These are phyloP conservation scores for Thysanoteuthis rhombus DNA, from an alignment of 2,888 invertebrate genomes.

Conservation along the genomic window DNA sequence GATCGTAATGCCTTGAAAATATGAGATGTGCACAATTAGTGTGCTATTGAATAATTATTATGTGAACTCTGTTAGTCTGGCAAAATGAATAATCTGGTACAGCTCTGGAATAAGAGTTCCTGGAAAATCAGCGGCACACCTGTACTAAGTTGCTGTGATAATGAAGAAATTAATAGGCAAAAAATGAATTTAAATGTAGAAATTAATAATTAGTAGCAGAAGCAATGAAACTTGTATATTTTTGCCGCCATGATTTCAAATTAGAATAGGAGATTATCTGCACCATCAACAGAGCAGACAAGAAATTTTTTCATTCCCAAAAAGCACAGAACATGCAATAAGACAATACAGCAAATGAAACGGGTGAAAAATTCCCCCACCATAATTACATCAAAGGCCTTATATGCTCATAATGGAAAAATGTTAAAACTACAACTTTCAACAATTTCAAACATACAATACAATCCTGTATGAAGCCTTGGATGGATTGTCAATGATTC, in stretches of 20 bases:
- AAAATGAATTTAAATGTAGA: background rate
- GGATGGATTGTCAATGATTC: conserved; percentile 18
- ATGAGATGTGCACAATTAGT: no score
- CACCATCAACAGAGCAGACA: background rate
- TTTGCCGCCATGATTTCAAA: background rate
- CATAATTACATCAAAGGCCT: background rate
- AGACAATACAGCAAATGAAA: conserved; percentile 20
- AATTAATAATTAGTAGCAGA: background rate
- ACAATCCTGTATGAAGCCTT: conserved; percentile 17
- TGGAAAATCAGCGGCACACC: no score
- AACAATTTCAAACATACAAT: conserved; percentile 17
- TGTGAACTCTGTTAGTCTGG: no score
- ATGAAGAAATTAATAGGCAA: no score
- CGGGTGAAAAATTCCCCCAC: conserved; percentile 15
- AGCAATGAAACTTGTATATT: background rate
- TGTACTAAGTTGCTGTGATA: no score
- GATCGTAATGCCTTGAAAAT: no score
- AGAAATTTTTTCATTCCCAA: background rate
- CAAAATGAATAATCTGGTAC: no score
- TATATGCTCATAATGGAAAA: background rate
- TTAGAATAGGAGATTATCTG: background rate
- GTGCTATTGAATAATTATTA: no score
- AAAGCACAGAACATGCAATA: conserved; percentile 18
- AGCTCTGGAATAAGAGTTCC: no score
- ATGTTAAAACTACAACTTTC: background rate